Evolutionary conservation across 2,888 invertebrate species (phyloP).

Genomic region (Eumacrocentrus americanus): DNA sequence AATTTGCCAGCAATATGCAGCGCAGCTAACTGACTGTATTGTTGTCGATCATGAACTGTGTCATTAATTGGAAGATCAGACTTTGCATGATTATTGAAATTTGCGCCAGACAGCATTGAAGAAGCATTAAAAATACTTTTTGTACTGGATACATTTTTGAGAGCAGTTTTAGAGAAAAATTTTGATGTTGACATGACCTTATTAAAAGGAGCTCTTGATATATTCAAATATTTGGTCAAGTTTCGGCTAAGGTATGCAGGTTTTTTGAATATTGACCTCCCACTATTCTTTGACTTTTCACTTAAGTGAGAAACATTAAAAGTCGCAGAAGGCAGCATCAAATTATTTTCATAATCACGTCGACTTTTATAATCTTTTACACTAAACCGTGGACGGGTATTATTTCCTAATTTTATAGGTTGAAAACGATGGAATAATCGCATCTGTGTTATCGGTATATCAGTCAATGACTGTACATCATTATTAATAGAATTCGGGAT

Average conservation of each 20-base stretch:
- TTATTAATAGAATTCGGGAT: not conserved
- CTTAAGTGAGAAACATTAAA: not conserved
- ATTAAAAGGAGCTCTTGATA: too few relatives aligned
- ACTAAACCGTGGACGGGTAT: constrained; percentile 75
- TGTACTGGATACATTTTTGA: too few relatives aligned
- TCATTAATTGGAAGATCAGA: too few relatives aligned
- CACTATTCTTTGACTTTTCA: not conserved
- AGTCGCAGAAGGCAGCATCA: not conserved
- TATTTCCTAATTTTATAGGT: constrained; percentile 56
- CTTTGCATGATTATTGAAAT: too few relatives aligned
- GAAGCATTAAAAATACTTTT: too few relatives aligned
- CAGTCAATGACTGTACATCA: not conserved
- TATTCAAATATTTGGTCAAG: not conserved
- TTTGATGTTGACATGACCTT: too few relatives aligned
- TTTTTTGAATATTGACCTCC: not conserved
- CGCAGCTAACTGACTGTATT: too few relatives aligned
- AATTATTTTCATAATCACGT: constrained; percentile 61
- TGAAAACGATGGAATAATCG: constrained; percentile 49
- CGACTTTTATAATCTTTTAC: constrained; percentile 77
- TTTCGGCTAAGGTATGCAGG: not conserved
- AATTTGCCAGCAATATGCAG: too few relatives aligned
- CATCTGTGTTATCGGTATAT: constrained; percentile 33
- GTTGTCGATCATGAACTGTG: too few relatives aligned
- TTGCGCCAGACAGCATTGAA: too few relatives aligned
- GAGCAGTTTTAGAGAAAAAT: too few relatives aligned